Evolutionary conservation across 2,888 invertebrate genomes (phyloP), one percentile per base, ranked within the genome.

Genomic region (Loripinus fragilis): DNA sequence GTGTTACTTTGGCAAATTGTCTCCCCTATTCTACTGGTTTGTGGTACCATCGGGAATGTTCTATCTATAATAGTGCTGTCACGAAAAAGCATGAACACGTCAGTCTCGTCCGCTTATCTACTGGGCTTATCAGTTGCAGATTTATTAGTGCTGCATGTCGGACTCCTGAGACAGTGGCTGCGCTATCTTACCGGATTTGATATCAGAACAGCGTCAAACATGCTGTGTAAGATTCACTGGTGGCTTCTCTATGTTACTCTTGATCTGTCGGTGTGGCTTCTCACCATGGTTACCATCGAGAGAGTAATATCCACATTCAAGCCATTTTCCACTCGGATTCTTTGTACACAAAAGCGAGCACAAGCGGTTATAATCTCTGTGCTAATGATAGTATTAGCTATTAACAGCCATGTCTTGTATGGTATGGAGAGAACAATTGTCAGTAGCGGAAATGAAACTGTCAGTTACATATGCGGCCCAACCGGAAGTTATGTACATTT

Each of bases 201-300:
- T 48, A 52, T 89, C 52, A 78, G 88, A 60, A 48, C 73, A 3
- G 8, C 71, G 20, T 75, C 80, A 17, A 42, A 28, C 7, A 60
- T 65, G 0, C 42, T 78, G 17, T 89, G 89, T 48, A 85, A 89
- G 78, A 64, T 89, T 5, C 87, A 90, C 74, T 76, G 78, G 33
- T 88, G 87, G 82, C 48, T 90, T 45, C 87, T 88, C 71, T 91
- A 89, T 73, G 74, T 82, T 30, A 80, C 85, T n/a, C 80, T 88
- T 2, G 87, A 91, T 72, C 75, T 85, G 20, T 87, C 89, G 7
- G 87, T 88, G 12, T 91, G 91, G 91, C 83, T 89, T 12, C 82
- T 91, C 10, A 86, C 86, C 28, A 83, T 88, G 28, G 87, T 91
- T 41, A 90, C 89, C 12, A 74, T 87, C 7, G 91, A 91, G 68